Percentiles rank a stretch among this genome's conserved stretches.
phyloP scores from a whole-genome alignment of 2,888 invertebrate species.

The Rhamnusium bicolor region DNA sequence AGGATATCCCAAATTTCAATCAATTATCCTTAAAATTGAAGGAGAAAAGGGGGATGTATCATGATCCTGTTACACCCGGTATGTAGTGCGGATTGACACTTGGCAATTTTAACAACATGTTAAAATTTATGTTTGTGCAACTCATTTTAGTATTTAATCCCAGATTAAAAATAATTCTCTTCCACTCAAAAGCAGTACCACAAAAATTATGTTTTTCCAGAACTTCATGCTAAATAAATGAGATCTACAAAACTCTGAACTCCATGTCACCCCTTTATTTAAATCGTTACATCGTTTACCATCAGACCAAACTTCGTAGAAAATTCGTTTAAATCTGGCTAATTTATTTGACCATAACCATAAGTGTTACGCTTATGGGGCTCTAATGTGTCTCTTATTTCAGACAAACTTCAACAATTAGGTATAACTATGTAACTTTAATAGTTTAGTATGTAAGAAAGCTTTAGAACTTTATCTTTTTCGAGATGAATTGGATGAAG shows the following conservation, averaged over 20 bases:
- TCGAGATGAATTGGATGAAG: slow-evolving; percentile 26
- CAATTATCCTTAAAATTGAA: no score
- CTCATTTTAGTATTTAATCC: no score
- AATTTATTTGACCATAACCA: slow-evolving; percentile 1
- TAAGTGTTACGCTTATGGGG: background rate
- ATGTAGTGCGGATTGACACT: no score
- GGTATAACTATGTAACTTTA: slow-evolving; percentile 18
- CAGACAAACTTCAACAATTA: slow-evolving; percentile 3
- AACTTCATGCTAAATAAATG: background rate
- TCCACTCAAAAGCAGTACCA: no score
- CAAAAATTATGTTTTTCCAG: no score
- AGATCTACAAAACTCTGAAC: background rate
- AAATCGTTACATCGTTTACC: background rate
- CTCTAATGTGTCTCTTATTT: slow-evolving; percentile 20
- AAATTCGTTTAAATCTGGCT: background rate
- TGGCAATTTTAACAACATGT: no score
- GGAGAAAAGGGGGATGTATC: no score
- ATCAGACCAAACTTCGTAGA: background rate
- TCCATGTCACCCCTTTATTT: background rate
- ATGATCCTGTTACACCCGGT: no score
- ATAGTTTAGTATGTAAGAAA: slow-evolving; percentile 19
- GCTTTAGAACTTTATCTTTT: slow-evolving; percentile 25
- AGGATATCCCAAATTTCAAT: no score
- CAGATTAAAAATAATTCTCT: no score
- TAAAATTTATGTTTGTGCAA: no score